Evolutionary conservation across 2,113 vertebrate species (phyloP).

Genomic region (Promerops cafer): DNA sequence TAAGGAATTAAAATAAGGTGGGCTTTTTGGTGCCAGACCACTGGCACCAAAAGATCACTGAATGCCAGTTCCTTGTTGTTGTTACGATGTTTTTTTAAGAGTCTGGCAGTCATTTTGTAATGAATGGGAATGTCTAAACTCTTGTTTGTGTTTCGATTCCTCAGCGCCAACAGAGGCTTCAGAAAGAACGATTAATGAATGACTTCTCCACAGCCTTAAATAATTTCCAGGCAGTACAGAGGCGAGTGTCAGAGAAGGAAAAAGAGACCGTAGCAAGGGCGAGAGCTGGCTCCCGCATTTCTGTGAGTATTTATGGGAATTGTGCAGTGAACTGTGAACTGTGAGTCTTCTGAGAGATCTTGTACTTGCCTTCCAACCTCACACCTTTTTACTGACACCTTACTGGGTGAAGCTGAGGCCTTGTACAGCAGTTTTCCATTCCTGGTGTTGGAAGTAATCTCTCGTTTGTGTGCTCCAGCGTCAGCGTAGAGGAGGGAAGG

Average conservation of each 20-base stretch:
- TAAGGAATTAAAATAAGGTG: background rate
- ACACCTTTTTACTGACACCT: background rate
- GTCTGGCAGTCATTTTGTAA: background rate
- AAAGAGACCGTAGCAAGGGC: slow-evolving; percentile 89
- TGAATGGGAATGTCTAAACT: background rate
- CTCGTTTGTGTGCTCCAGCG: background rate
- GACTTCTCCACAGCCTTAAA: slow-evolving; percentile 93
- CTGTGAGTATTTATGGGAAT: slow-evolving; percentile 69
- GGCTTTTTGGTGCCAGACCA: background rate
- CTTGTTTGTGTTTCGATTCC: slow-evolving; percentile 7
- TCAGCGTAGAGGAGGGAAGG: background rate
- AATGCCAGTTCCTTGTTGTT: background rate
- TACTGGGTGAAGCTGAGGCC: background rate
- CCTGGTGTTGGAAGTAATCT: background rate
- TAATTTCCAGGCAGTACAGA: slow-evolving; percentile 89
- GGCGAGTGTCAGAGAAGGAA: slow-evolving; percentile 87
- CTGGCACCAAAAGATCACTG: background rate
- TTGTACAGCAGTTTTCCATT: background rate
- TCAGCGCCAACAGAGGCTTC: slow-evolving; percentile 93
- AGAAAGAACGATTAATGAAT: slow-evolving; percentile 93
- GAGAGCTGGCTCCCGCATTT: slow-evolving; percentile 87
- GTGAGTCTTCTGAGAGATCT: background rate
- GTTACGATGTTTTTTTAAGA: background rate
- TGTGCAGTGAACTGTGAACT: background rate
- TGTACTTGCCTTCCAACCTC: background rate